Evolutionary conservation across 2,797 vertebrate species (phyloP).

Genomic region (Borostomias antarcticus): DNA sequence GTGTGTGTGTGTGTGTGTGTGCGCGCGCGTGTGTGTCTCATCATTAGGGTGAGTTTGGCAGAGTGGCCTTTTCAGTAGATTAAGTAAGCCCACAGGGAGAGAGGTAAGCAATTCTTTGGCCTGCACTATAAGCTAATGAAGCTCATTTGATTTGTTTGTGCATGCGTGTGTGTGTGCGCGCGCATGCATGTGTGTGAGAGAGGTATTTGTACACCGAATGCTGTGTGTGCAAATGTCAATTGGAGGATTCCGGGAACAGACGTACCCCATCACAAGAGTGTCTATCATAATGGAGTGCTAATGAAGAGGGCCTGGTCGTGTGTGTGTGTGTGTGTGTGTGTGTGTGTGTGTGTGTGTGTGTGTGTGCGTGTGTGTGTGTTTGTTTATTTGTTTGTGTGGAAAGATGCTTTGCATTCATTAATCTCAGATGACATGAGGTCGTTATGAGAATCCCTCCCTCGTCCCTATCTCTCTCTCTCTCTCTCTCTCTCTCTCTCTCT

Average conservation of each 20-base stretch:
- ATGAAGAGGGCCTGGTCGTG: background rate
- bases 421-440: too few species aligned
- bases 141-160: conserved; percentile 14
- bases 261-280: background rate
- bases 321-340: conserved; percentile 8
- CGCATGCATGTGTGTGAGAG: background rate
- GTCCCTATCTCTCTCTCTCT: background rate
- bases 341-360: background rate
- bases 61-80: conserved; percentile 20
- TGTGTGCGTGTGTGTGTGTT: conserved; percentile 8
- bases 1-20: background rate
- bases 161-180: background rate
- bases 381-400: too few species aligned
- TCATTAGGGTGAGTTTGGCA: conserved; percentile 1
- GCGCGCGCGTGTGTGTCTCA: background rate
- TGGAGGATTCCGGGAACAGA: conserved; percentile 3
- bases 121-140: background rate
- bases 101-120: background rate
- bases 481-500: conserved; percentile 16
- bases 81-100: conserved; percentile 7
- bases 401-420: too few species aligned
- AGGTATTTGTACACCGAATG: background rate
- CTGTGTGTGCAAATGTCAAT: conserved; percentile 1
- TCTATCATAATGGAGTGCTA: background rate
- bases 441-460: too few species aligned